Conservation (phyloP, 2,797 vertebrate genomes). For the Falco columbarius region DNA sequence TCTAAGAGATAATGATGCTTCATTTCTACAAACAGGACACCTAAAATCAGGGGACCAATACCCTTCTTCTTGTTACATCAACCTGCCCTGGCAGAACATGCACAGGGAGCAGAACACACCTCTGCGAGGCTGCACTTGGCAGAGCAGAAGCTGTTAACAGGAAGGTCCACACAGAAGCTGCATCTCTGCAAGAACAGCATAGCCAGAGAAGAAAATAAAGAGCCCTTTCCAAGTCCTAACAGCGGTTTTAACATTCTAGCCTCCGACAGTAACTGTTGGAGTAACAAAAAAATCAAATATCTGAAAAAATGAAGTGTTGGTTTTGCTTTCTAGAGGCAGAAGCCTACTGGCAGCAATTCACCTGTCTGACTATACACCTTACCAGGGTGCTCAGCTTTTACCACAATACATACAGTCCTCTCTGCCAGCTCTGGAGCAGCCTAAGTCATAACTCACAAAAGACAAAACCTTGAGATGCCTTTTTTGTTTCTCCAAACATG, state of each 20-base stretch:
- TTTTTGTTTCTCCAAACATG: not conserved
- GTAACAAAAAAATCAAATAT: not conserved
- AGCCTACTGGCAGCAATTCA: not conserved
- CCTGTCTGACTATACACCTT: not conserved
- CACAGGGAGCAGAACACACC: not conserved
- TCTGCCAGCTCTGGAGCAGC: not conserved
- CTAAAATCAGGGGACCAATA: not conserved
- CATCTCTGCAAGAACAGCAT: not conserved
- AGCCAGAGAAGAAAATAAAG: not conserved
- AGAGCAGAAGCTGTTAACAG: not conserved
- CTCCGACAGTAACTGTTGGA: not conserved
- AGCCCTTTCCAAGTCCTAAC: not conserved
- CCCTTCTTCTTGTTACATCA: fast-evolving
- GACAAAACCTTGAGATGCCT: not conserved
- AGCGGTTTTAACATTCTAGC: not conserved
- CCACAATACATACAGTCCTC: not conserved
- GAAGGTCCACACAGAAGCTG: not conserved
- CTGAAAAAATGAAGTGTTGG: fast-evolving
- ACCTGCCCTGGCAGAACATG: not conserved
- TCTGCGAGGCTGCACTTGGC: not conserved
- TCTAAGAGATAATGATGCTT: not conserved
- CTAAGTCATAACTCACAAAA: not conserved
- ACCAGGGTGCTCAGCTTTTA: not conserved
- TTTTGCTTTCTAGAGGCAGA: not conserved
- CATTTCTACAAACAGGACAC: not conserved